Evolutionary conservation across 1,140 invertebrate species (phyloP).

Genomic region (Leptopilina boulardi): DNA sequence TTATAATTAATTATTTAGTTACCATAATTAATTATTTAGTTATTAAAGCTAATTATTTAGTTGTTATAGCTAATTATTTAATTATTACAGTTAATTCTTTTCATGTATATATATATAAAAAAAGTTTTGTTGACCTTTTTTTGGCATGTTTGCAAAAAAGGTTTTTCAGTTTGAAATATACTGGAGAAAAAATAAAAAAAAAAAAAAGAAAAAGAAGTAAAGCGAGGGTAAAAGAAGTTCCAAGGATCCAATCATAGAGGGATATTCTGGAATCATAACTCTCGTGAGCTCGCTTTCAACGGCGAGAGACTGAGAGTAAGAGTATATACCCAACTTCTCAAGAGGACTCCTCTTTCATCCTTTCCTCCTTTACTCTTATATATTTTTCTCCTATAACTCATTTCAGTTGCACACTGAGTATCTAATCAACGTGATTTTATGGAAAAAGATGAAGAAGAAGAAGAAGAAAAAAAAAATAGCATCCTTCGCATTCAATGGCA

Average conservation of each 20-base stretch:
- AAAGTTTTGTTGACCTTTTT: too few relatives aligned
- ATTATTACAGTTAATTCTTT: too few relatives aligned
- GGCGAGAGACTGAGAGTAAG: too few relatives aligned
- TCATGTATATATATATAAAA: too few relatives aligned
- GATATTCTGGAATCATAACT: constrained; percentile 68
- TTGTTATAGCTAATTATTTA: too few relatives aligned
- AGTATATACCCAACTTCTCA: constrained; percentile 45
- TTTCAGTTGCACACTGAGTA: constrained; percentile 20
- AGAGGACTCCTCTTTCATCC: constrained; percentile 53
- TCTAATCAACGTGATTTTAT: background rate
- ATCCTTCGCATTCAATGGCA: background rate
- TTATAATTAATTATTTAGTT: too few relatives aligned
- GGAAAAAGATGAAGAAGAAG: too few relatives aligned
- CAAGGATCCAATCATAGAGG: constrained; percentile 65
- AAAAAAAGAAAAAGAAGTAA: constrained; percentile 23
- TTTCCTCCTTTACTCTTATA: constrained; percentile 17
- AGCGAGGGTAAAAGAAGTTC: constrained; percentile 54
- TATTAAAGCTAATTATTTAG: too few relatives aligned
- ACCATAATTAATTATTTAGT: too few relatives aligned
- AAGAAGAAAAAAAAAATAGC: background rate
- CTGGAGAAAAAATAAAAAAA: background rate
- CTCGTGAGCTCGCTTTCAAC: constrained; percentile 47
- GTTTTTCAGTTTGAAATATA: too few relatives aligned
- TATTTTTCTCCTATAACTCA: background rate
- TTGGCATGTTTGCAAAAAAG: too few relatives aligned